Conservation (phyloP, 2,797 vertebrate genomes). For the Emydoidea blandingii region DNA sequence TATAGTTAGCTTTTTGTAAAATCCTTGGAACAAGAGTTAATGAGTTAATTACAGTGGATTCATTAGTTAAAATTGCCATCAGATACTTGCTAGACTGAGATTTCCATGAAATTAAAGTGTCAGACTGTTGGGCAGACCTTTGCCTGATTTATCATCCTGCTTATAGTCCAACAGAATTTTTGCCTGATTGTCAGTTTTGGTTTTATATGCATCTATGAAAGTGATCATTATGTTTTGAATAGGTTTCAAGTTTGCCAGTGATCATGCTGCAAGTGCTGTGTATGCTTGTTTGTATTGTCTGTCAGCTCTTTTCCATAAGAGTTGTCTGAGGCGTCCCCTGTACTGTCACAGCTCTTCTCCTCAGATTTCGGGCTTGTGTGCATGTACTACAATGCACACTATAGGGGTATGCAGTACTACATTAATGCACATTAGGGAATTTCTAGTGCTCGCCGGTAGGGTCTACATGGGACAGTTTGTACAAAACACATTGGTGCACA, state of each 20-base stretch:
- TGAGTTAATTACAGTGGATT: constrained; percentile 70
- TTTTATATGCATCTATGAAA: constrained; percentile 28
- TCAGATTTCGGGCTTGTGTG: not conserved
- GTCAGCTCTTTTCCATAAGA: not conserved
- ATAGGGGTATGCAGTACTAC: not conserved
- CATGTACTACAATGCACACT: not conserved
- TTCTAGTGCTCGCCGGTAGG: not conserved
- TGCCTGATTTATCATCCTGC: constrained; percentile 61
- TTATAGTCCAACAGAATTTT: constrained; percentile 34
- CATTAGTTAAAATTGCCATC: constrained; percentile 65
- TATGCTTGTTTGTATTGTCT: not conserved
- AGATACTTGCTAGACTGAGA: no score
- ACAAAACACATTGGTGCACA: not conserved
- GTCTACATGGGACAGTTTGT: not conserved
- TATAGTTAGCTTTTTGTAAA: constrained; percentile 60
- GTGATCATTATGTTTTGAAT: not conserved
- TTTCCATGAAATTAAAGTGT: no score
- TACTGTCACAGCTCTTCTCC: not conserved
- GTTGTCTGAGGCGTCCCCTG: not conserved
- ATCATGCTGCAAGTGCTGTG: rapidly evolving
- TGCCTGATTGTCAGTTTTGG: not conserved
- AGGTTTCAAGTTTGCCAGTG: not conserved
- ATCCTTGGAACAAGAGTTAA: constrained; percentile 61
- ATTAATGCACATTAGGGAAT: not conserved
- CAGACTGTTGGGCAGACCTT: constrained; percentile 41